Evolutionary conservation across 2,888 invertebrate genomes (phyloP).

Genomic region (Lasioglossum zephyrum): DNA sequence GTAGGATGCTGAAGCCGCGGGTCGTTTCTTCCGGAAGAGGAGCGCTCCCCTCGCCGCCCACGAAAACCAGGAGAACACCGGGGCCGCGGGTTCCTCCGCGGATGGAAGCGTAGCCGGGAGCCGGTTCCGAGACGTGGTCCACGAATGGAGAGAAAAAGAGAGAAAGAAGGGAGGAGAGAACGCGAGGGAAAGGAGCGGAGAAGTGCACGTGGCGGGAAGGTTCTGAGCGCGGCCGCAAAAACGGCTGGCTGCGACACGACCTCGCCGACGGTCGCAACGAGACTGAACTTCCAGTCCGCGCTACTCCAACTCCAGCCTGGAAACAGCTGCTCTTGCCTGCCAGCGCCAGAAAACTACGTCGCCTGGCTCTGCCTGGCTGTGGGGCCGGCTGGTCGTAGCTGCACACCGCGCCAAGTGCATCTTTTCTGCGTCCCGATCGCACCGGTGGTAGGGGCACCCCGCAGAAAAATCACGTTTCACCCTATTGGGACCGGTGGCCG

Average conservation of each 20-base stretch:
- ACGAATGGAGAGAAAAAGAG: background rate
- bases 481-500: constrained; percentile 40
- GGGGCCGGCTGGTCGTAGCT: constrained; percentile 8
- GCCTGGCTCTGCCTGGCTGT: constrained; percentile 18
- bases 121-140: constrained; percentile 25
- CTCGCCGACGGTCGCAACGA: constrained; percentile 74
- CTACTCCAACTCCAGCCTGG: constrained; percentile 72
- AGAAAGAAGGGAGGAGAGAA: background rate
- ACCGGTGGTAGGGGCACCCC: constrained; percentile 44
- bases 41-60: constrained; percentile 5
- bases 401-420: constrained; percentile 64
- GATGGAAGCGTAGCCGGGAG: constrained; percentile 18
- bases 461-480: constrained; percentile 59
- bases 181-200: background rate
- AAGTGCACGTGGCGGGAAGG: constrained; percentile 62
- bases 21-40: background rate
- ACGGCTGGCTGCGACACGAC: constrained; percentile 59
- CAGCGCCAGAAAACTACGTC: constrained; percentile 62
- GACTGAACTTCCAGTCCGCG: constrained; percentile 69
- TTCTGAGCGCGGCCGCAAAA: constrained; percentile 37
- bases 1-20: constrained; percentile 25
- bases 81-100: constrained; percentile 21
- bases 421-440: constrained; percentile 50
- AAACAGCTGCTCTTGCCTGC: constrained; percentile 70
- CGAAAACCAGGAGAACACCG: background rate